Percentiles rank a stretch among this genome's conserved stretches.
These are phyloP conservation scores for Cricetomys ansorgei DNA, from an alignment of 2,113 vertebrate species.

Conservation along the genomic window DNA sequence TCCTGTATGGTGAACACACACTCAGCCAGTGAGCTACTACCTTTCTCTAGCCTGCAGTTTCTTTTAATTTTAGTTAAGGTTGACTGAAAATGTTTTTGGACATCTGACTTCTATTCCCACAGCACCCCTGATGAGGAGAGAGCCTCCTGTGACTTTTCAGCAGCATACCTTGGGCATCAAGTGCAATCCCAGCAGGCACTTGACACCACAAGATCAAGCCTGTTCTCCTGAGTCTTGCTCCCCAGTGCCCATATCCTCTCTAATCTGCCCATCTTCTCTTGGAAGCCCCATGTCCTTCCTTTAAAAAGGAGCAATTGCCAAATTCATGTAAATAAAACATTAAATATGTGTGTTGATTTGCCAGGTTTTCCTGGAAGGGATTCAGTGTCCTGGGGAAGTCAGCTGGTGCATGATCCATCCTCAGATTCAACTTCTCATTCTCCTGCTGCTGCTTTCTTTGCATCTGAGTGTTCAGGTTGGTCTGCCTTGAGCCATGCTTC, in stretches of 20 bases:
- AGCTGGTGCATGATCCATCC: background rate
- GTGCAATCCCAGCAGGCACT: rapidly evolving
- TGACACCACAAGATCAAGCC: background rate
- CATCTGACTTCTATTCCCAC: background rate
- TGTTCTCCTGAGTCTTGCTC: background rate
- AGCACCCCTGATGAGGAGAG: background rate
- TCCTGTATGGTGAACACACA: no score
- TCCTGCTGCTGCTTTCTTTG: background rate
- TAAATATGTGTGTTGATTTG: background rate
- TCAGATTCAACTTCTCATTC: background rate
- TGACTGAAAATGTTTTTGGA: background rate
- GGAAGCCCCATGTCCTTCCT: background rate
- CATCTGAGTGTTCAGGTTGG: background rate
- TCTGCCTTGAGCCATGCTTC: background rate
- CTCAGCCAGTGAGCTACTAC: no score
- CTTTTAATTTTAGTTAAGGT: background rate
- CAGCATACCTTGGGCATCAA: background rate
- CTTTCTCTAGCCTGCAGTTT: no score
- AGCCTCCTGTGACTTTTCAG: background rate
- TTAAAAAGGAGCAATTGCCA: background rate
- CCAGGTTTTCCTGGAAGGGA: background rate
- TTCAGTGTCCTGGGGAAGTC: background rate
- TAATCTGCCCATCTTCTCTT: background rate
- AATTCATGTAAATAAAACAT: background rate
- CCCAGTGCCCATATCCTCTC: background rate